Evolutionary conservation across 2,113 vertebrate species (phyloP).

Genomic region (Pelmatolapia mariae): DNA sequence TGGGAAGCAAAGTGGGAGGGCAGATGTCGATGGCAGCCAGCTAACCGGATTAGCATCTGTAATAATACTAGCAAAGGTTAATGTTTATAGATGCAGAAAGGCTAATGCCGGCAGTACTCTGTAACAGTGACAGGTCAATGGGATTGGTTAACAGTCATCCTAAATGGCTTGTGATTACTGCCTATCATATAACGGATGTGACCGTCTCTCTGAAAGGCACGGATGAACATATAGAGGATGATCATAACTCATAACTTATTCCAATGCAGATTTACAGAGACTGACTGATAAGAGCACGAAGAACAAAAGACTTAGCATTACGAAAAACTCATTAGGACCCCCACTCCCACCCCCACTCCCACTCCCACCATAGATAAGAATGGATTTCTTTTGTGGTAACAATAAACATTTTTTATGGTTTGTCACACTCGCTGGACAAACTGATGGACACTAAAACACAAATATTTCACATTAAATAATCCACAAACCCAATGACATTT

Average conservation of each 20-base stretch:
- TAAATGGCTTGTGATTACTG: constrained; percentile 37
- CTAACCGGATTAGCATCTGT: constrained; percentile 56
- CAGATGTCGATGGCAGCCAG: constrained; percentile 1
- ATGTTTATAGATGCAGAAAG: constrained; percentile 43
- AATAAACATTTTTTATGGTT: neutral
- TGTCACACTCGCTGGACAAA: neutral
- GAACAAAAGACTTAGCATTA: neutral
- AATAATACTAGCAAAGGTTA: constrained; percentile 56
- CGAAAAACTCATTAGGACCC: neutral
- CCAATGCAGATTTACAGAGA: neutral
- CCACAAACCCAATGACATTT: neutral
- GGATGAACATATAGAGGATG: neutral
- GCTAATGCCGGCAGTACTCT: constrained; percentile 36
- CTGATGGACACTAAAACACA: neutral
- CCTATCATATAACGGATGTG: neutral
- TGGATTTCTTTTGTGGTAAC: neutral
- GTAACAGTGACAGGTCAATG: constrained; percentile 33
- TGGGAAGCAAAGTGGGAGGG: constrained; percentile 7
- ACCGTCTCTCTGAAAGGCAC: neutral
- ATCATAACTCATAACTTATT: neutral
- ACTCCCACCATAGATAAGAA: accelerated
- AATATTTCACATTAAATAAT: neutral
- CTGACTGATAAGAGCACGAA: neutral
- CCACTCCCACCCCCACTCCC: accelerated
- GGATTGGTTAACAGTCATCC: constrained; percentile 26